These are phyloP conservation scores for Callipepla californica DNA, from an alignment of 2,113 vertebrate genomes.

Conservation along the genomic window DNA sequence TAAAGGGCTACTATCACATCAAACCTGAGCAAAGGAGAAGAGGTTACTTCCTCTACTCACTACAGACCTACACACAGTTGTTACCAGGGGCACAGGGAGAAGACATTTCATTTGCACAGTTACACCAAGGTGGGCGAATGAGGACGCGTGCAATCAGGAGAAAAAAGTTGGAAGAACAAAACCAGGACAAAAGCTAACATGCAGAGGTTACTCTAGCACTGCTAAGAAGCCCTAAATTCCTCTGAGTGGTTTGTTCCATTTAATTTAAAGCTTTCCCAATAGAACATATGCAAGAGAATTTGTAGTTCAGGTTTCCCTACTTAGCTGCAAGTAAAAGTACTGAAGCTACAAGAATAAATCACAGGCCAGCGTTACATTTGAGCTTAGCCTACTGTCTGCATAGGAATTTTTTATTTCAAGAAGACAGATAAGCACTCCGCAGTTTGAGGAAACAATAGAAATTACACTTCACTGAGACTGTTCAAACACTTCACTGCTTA, in stretches of 20 bases:
- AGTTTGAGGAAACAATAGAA: neutral
- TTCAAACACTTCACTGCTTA: neutral
- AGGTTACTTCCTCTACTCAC: neutral
- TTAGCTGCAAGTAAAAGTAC: neutral
- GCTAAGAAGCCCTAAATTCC: neutral
- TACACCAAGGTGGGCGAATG: fast-evolving
- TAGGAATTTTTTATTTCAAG: neutral
- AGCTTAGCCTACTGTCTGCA: neutral
- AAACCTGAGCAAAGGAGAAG: neutral
- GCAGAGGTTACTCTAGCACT: neutral
- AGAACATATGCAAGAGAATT: neutral
- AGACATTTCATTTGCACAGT: neutral
- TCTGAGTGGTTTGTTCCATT: neutral
- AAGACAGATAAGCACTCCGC: neutral
- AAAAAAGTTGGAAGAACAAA: neutral
- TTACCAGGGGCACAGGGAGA: neutral
- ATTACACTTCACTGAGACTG: neutral
- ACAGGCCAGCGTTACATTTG: neutral
- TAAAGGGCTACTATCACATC: neutral
- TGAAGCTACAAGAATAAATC: neutral
- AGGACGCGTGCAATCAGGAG: fast-evolving
- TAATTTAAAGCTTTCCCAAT: neutral
- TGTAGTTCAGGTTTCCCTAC: neutral
- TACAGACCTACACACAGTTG: too few relatives aligned
- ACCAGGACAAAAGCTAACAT: neutral